Evolutionary conservation across 2,888 invertebrate genomes (phyloP), one percentile per base, ranked within the genome.

Genomic region (Vannuccia rotundouncinata): DNA sequence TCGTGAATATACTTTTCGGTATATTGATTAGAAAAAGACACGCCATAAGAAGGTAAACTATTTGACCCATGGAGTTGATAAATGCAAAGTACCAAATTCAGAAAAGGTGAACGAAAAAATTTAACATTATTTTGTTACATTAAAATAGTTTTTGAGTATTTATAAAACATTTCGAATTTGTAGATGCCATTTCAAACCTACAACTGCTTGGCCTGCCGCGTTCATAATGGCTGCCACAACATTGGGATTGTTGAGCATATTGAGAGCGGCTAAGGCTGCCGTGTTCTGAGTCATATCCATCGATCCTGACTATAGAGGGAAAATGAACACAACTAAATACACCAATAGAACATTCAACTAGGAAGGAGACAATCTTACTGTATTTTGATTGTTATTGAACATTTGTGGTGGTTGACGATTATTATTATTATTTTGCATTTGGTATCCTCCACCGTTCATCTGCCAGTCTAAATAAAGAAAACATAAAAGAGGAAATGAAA

Each of bases 201-300:
- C 66, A 17, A 27, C 66, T 5, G 66, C 66, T 27, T 66, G 66
- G 5, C 66, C 45, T 60, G 78, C 78, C 13, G 78, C 78, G n/a
- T 45, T 77, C 28, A 78, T 66, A 28, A 78, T 78, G 2, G 78
- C 78, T 1, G 78, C 78, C 1, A 78, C 78, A 1, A 78, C 78
- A 22, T 45, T 66, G 22, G 78, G 78, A 66, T 78, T 78, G 78
- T 78, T 78, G 59, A 78, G 78, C 27, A 78, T 78, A 60, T 78
- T 78, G 2, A 78, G 60, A 1, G 78, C 78, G 1, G 78, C 78
- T 27, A 78, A 28, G 59, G 78, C 78, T 1, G 78, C 78, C 25
- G 78, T 78, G 45, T 78, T 78, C 78, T 78, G 78, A 27, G 59
- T 66, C 27, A 78, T 78, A 45, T 78, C 78, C 31, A 45, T 31